A percentile compares a stretch with the other conserved stretches of the same genome.
These are phyloP conservation scores for Mimumesa dahlbomi DNA, from an alignment of 2,888 invertebrate genomes.

Conservation along the genomic window DNA sequence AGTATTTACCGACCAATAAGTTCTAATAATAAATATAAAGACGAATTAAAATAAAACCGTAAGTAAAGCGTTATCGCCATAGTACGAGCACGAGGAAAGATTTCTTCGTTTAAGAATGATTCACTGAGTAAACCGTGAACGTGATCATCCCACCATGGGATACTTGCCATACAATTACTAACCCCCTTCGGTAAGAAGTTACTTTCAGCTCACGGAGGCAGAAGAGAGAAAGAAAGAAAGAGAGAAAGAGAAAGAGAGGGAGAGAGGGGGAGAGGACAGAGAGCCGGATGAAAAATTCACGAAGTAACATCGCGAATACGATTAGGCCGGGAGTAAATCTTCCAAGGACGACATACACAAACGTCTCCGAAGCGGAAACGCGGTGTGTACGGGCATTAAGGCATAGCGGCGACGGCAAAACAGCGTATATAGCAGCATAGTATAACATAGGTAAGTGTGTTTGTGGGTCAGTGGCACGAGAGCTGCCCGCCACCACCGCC, in stretches of 20 bases:
- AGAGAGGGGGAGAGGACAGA: not conserved
- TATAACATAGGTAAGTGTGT: constrained; percentile 79
- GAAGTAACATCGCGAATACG: constrained; percentile 19
- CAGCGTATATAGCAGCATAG: constrained; percentile 68
- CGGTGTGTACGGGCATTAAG: constrained; percentile 61
- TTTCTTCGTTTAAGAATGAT: not conserved
- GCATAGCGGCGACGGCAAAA: constrained; percentile 49
- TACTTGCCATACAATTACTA: constrained; percentile 21
- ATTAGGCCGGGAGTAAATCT: constrained; percentile 39
- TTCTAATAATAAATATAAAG: no score
- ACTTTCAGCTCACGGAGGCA: no score
- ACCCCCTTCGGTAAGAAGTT: not conserved
- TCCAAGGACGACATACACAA: constrained; percentile 46
- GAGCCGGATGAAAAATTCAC: constrained; percentile 28
- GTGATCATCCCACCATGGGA: not conserved
- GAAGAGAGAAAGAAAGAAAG: no score
- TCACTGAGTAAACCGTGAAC: not conserved
- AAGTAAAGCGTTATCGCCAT: not conserved
- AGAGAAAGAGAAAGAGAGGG: no score
- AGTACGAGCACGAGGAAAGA: no score
- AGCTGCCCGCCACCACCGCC: constrained; percentile 59
- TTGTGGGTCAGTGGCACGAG: constrained; percentile 79
- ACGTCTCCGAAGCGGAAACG: constrained; percentile 23
- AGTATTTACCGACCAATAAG: no score
- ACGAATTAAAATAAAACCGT: not conserved